Conservation (phyloP, 2,113 vertebrate species). For the Nyctibius bracteatus region DNA sequence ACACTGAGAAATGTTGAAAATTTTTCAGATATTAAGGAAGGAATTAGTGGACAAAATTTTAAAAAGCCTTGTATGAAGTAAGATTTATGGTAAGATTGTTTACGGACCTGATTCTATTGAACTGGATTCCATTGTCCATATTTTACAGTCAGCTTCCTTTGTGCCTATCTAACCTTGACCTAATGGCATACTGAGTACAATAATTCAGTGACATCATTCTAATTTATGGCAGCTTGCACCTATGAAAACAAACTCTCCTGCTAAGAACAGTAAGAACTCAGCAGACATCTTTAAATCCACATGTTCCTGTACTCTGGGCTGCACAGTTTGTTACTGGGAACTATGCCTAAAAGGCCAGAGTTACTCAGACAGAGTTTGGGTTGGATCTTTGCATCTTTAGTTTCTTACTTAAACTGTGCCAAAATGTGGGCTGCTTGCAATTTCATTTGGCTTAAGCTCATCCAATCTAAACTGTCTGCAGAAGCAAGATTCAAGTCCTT, state of each 20-base stretch:
- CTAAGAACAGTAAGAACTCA: slow-evolving; percentile 17
- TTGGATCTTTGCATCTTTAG: neutral
- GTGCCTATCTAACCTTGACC: slow-evolving; percentile 16
- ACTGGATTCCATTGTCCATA: neutral
- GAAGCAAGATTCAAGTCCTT: neutral
- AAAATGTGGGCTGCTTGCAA: slow-evolving; percentile 14
- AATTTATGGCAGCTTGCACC: neutral
- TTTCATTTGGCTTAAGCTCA: slow-evolving; percentile 59
- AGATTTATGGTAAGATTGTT: neutral
- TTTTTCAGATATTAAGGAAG: neutral
- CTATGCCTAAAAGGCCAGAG: slow-evolving; percentile 41
- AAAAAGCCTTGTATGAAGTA: neutral
- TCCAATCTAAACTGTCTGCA: slow-evolving; percentile 13
- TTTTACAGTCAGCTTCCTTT: neutral
- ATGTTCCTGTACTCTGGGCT: neutral
- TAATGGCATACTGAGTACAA: neutral
- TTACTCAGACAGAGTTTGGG: neutral
- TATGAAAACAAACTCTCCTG: neutral
- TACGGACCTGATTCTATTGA: neutral
- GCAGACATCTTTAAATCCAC: neutral
- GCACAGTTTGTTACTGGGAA: slow-evolving; percentile 56
- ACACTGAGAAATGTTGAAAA: neutral
- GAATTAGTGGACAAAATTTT: neutral
- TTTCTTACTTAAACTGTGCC: slow-evolving; percentile 36
- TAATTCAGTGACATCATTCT: slow-evolving; percentile 8